phyloP scores from a whole-genome alignment of 2,797 vertebrate genomes.

The Chaetophractus vellerosus region DNA sequence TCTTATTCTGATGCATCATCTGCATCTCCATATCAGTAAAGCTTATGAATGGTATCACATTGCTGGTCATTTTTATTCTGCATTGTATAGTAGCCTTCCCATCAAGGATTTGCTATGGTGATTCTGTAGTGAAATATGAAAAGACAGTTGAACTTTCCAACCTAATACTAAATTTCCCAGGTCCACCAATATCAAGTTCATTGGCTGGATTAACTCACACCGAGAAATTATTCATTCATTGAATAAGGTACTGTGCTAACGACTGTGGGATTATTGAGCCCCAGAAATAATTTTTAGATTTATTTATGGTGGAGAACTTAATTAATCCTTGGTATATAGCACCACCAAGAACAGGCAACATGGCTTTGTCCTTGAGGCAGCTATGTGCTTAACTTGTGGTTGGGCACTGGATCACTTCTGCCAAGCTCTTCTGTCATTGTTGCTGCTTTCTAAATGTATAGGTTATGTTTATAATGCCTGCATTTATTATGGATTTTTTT shows the following conservation, averaged over 20 bases:
- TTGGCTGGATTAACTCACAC: not conserved
- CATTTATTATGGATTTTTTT: not conserved
- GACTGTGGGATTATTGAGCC: not conserved
- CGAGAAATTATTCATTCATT: not conserved
- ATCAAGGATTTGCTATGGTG: not conserved
- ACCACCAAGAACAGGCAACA: not conserved
- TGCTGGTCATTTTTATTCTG: not conserved
- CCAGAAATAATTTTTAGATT: constrained; percentile 5
- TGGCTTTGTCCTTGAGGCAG: not conserved
- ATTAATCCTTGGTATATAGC: not conserved
- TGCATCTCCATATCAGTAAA: not conserved
- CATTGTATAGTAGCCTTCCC: not conserved
- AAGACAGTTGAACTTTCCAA: not conserved
- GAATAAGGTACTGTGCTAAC: not conserved
- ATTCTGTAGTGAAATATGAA: not conserved
- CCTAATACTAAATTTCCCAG: not conserved
- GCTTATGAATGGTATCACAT: rapidly evolving
- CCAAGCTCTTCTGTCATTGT: not conserved
- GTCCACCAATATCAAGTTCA: not conserved
- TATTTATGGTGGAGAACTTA: constrained; percentile 1
- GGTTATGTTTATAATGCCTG: not conserved
- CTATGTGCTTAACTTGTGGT: not conserved
- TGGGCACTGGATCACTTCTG: not conserved
- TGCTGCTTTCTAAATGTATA: not conserved
- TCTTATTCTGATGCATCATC: not conserved